Percentiles rank a stretch among this genome's conserved stretches.
These are phyloP conservation scores for Drosophila longiperda DNA, from an alignment of 2,888 invertebrate genomes.

Conservation along the genomic window DNA sequence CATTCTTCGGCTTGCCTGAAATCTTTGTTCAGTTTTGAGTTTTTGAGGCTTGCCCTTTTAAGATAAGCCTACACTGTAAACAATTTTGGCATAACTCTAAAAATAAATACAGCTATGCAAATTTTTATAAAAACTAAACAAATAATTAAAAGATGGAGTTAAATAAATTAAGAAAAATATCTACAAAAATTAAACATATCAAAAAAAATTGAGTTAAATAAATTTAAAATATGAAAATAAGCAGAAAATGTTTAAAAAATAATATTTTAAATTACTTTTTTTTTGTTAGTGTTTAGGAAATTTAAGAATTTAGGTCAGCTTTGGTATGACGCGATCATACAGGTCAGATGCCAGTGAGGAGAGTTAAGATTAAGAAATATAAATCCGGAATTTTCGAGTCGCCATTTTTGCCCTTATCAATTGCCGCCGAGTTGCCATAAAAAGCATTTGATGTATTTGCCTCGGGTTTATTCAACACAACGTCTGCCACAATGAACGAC, in stretches of 20 bases:
- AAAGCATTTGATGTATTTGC: slow-evolving; percentile 29
- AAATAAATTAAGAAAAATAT: background rate
- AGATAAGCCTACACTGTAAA: slow-evolving; percentile 28
- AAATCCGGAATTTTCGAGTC: background rate
- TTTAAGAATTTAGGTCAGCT: slow-evolving; percentile 45
- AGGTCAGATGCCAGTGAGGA: slow-evolving; percentile 4
- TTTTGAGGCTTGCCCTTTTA: slow-evolving; percentile 10
- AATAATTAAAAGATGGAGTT: background rate
- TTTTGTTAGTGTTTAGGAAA: background rate
- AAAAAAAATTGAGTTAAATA: background rate
- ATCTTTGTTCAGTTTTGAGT: background rate
- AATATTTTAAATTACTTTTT: accelerated
- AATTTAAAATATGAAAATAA: background rate
- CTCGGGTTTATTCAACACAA: slow-evolving; percentile 45
- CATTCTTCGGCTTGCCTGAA: background rate
- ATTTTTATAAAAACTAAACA: background rate
- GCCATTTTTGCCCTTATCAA: slow-evolving; percentile 30
- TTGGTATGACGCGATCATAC: slow-evolving; percentile 17
- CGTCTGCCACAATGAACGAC: slow-evolving; percentile 53
- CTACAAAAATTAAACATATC: background rate
- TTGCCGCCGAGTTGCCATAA: slow-evolving; percentile 38
- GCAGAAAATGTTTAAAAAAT: too few species aligned
- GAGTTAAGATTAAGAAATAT: slow-evolving; percentile 23
- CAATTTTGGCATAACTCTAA: background rate
- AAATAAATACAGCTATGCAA: background rate